These are phyloP conservation scores for Chaenogobius annularis DNA, from an alignment of 2,113 vertebrate genomes.

Conservation along the genomic window DNA sequence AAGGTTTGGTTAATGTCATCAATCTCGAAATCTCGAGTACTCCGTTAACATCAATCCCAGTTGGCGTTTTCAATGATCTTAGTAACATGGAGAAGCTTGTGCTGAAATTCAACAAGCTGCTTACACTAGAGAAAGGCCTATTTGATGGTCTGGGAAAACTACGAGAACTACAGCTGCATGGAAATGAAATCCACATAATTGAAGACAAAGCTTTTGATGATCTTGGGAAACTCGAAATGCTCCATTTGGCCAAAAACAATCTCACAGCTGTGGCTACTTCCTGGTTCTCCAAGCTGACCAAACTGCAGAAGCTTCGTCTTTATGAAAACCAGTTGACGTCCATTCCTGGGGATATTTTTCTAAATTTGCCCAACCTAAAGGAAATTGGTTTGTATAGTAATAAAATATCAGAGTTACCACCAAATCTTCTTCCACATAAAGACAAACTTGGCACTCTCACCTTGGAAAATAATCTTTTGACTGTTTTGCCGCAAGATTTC, in stretches of 20 bases:
- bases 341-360: slow-evolving; percentile 74
- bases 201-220: slow-evolving; percentile 79
- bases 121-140: slow-evolving; percentile 67
- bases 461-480: slow-evolving; percentile 70
- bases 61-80: slow-evolving; percentile 76
- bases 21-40: slow-evolving; percentile 72
- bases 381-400: slow-evolving; percentile 75
- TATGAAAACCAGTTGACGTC: slow-evolving; percentile 77
- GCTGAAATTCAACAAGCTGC: slow-evolving; percentile 73
- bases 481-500: slow-evolving; percentile 63
- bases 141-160: slow-evolving; percentile 74
- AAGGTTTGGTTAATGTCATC: slow-evolving; percentile 66
- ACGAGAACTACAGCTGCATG: slow-evolving; percentile 63
- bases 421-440: slow-evolving; percentile 74
- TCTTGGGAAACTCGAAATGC: slow-evolving; percentile 63
- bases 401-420: slow-evolving; percentile 68
- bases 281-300: slow-evolving; percentile 72
- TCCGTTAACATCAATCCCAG: slow-evolving; percentile 54
- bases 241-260: slow-evolving; percentile 78
- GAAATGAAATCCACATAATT: slow-evolving; percentile 72
- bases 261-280: slow-evolving; percentile 59
- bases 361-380: slow-evolving; percentile 57
- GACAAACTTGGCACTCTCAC: slow-evolving; percentile 68
- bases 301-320: slow-evolving; percentile 67
- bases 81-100: slow-evolving; percentile 64